phyloP scores from a whole-genome alignment of 1,140 invertebrate genomes.

The Drosophila pandora region DNA sequence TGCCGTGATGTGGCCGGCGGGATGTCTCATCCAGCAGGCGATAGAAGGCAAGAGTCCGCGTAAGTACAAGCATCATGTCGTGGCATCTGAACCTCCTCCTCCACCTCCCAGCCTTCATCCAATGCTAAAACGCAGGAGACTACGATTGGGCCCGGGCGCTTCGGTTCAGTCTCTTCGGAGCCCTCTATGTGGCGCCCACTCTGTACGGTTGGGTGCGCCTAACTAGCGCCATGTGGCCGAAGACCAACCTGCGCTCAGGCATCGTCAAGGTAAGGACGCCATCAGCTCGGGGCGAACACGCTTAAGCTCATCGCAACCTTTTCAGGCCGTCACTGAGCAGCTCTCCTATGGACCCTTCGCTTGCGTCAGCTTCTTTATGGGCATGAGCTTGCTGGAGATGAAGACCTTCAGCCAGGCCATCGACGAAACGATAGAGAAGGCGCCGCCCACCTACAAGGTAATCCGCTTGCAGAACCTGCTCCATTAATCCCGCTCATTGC shows the following conservation, averaged over 20 bases:
- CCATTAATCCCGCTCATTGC: background rate
- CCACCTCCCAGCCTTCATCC: background rate
- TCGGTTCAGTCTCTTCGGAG: conserved; percentile 89
- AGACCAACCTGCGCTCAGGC: conserved; percentile 86
- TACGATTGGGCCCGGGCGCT: conserved; percentile 86
- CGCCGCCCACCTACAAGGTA: conserved; percentile 92
- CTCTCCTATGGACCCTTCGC: conserved; percentile 92
- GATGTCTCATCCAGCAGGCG: conserved; percentile 87
- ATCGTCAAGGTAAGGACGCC: conserved; percentile 87
- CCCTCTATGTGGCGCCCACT: conserved; percentile 89
- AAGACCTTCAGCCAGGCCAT: conserved; percentile 88
- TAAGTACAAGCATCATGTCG: conserved; percentile 56
- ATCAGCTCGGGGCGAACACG: background rate
- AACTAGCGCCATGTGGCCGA: conserved; percentile 87
- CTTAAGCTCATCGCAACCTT: conserved; percentile 12
- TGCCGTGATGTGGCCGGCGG: conserved; percentile 88
- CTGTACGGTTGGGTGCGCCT: conserved; percentile 89
- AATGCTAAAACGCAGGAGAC: conserved; percentile 57
- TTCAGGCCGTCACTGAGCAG: conserved; percentile 91
- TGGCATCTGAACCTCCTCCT: background rate
- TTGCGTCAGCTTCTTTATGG: conserved; percentile 92
- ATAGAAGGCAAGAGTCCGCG: conserved; percentile 81
- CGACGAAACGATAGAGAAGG: conserved; percentile 90
- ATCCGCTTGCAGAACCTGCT: background rate
- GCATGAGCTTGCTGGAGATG: conserved; percentile 91